Base-by-base conservation (phyloP, 2,113 vertebrate genomes). In the Cheirogaleus medius region DNA sequence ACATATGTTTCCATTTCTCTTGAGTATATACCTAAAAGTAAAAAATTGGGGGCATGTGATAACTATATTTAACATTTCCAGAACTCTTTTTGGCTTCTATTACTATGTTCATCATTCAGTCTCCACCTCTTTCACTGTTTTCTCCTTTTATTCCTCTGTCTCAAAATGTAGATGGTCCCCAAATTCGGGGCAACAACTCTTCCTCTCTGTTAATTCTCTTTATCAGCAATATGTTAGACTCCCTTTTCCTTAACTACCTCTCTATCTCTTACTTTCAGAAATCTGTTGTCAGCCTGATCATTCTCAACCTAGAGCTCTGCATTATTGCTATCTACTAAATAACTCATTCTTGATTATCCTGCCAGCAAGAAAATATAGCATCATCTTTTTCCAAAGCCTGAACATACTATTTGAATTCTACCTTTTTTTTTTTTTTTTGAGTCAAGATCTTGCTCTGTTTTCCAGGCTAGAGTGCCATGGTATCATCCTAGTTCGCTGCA, bases 1-100 rank as follows among this genome's bases (percentile, higher is more conserved):
- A 64, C 54, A 23, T 47, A 49, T 74, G 69, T 58, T 94, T 94
- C 27, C 34, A 83, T 92, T 97, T 96, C 74, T 94, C 20, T 71
- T 71, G 52, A 42, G 17, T 58, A 5, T 90, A 39, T 92, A 54
- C 14, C 37, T 42, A 87, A 14, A n/a, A 90, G 52, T 86, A 32
- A 96, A 90, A 60, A 78, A 64, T 37, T 9, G 20, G 8, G 32
- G 39, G 56, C 32, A 49, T 44, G 27, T 58, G 34, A 20, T 90
- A 86, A 76, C 21, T 49, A 3, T 83, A 25, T 66, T 95, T 37
- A 88, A 44, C 23, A 71, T 92, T 93, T 86, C 73, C 32, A 88
- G 77, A 85, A 74, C 25, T 64, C 29, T 37, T 77, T 90, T 88
- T 60, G 23, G 68, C 49, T 56, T 95, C 12, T 89, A 0, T 74